Evolutionary conservation across 2,888 invertebrate genomes (phyloP), one percentile per base, ranked within the genome.

Genomic region (Andrena marginata): DNA sequence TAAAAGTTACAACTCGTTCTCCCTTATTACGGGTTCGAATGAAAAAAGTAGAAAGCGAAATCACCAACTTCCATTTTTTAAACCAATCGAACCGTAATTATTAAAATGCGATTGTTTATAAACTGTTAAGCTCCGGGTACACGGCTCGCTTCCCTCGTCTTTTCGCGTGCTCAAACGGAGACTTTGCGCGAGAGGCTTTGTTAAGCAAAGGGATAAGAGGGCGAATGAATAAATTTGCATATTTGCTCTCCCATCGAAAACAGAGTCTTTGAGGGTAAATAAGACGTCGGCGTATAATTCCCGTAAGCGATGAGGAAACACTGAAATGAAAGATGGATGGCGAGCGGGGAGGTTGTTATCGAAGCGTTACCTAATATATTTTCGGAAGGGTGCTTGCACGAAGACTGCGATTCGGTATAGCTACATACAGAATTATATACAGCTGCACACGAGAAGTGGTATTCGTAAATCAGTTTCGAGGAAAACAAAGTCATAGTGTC

Each of bases 141-240:
- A 13, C n/a, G 35, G 62, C 29, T 31, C 16, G 6, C 23, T 29
- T 13, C n/a, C 10, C 20, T 68, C 54, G 31, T n/a, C 77, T 51
- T 31, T 68, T 67, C 60, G n/a, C 76, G 60, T 54, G 51, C 13
- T 54, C 62, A 67, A 62, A 62, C 67, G 67, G 51, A 26, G 62
- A 51, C 51, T 62, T 62, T 64, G 26, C 29, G 29, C 20, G 10
- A 20, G 42, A 49, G 42, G 31, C 31, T 42, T 7, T 48, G 26
- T 42, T 26, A 10, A 26, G 16, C 42, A 51, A 63, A 49, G 42
- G 42, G 49, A 26, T 64, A 69, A 64, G 63, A 59, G 33, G 33
- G 29, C 10, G 63, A 65, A 81, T 74, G 73, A 81, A 81, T 69
- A 79, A 81, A 81, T 81, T 63, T 81, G 49, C 79, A 79, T 73